These are phyloP conservation scores for Echiichthys vipera DNA, from an alignment of 2,797 vertebrate genomes.

Conservation along the genomic window DNA sequence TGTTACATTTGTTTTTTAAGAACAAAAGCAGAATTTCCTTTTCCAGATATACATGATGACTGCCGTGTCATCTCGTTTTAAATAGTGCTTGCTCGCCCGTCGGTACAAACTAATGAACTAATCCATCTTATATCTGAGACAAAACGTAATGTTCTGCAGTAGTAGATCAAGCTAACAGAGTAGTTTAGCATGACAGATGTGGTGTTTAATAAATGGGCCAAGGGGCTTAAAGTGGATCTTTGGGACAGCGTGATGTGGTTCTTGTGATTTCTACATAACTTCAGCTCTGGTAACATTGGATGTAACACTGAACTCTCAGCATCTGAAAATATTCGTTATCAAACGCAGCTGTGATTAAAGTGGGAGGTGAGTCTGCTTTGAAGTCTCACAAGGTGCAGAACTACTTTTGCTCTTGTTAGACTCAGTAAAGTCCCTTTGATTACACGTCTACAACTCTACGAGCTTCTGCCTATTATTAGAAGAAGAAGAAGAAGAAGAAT, in stretches of 20 bases:
- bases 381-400: background rate
- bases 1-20: background rate
- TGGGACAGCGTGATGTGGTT: slow-evolving; percentile 4
- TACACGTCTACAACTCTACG: background rate
- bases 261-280: slow-evolving; percentile 6
- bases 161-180: slow-evolving; percentile 30
- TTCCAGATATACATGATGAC: background rate
- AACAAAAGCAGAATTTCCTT: background rate
- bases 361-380: slow-evolving; percentile 10
- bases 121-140: slow-evolving; percentile 8
- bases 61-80: background rate
- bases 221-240: slow-evolving; percentile 30
- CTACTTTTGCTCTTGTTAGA: slow-evolving; percentile 2
- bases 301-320: background rate
- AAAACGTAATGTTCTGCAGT: slow-evolving; percentile 7
- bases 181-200: slow-evolving; percentile 11
- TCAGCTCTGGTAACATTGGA: background rate
- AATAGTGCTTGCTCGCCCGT: background rate
- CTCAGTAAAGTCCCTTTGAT: background rate
- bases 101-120: background rate
- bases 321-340: slow-evolving; percentile 8
- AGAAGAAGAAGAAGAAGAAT: too few species aligned
- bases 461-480: too few species aligned
- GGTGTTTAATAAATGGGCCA: slow-evolving; percentile 17
- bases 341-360: background rate